Conservation (phyloP, 1,140 invertebrate genomes). For the Elysia chlorotica region DNA sequence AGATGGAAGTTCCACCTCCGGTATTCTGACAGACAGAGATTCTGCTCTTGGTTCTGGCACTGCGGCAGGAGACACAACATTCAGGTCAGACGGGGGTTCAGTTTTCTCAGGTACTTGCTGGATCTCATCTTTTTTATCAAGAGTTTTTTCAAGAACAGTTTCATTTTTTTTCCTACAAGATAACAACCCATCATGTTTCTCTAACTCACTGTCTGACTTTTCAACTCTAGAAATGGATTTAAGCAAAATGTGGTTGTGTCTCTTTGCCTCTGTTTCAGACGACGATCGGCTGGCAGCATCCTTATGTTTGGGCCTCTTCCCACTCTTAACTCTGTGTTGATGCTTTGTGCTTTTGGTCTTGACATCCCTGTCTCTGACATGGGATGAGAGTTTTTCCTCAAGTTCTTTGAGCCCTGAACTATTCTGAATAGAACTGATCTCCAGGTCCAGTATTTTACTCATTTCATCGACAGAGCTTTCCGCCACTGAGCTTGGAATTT, state of each 20-base stretch:
- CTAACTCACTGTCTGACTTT: background rate
- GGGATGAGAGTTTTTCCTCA: background rate
- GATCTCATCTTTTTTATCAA: background rate
- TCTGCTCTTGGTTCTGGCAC: background rate
- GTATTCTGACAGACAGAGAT: background rate
- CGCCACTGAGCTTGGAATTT: conserved; percentile 49
- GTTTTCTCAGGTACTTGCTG: background rate
- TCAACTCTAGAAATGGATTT: background rate
- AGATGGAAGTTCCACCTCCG: background rate
- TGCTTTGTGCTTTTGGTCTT: background rate
- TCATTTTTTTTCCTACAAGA: background rate
- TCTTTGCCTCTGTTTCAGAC: no score
- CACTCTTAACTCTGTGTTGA: background rate
- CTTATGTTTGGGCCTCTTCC: background rate
- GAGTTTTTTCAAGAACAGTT: background rate
- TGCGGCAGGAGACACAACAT: background rate
- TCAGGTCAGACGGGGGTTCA: background rate
- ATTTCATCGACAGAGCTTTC: conserved; percentile 57
- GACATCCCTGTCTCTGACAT: background rate
- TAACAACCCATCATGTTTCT: background rate
- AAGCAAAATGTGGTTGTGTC: no score
- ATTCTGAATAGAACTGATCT: conserved; percentile 33
- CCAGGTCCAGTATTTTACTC: conserved; percentile 62
- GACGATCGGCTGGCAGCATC: background rate
- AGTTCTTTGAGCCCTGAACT: background rate